Evolutionary conservation across 2,797 vertebrate genomes (phyloP).

Genomic region (Decapterus maruadsi): DNA sequence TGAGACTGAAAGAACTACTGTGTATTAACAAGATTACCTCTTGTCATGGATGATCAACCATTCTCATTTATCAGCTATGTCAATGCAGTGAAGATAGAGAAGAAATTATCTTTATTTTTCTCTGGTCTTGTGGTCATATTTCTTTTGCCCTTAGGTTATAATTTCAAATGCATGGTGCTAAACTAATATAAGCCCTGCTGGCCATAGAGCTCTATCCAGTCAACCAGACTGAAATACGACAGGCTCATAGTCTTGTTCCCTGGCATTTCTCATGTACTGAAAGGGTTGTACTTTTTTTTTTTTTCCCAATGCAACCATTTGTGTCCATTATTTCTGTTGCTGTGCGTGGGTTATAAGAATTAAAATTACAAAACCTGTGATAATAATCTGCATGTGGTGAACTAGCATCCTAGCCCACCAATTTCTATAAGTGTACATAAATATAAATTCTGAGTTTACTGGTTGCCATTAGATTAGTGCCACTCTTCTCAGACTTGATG

Average conservation of each 20-base stretch:
- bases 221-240: not conserved
- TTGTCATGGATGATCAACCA: not conserved
- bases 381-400: not conserved
- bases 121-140: not conserved
- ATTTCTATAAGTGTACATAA: not conserved
- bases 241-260: not conserved
- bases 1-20: not conserved
- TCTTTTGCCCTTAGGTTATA: not conserved
- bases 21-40: not conserved
- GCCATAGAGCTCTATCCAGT: not conserved
- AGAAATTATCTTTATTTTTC: not conserved
- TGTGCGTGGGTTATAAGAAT: not conserved
- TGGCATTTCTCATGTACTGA: not conserved
- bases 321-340: not conserved
- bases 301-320: not conserved
- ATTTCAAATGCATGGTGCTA: constrained; percentile 1
- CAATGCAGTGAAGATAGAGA: not conserved
- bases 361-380: not conserved
- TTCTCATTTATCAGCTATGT: not conserved
- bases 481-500: not conserved
- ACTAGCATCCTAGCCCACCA: not conserved
- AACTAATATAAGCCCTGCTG: not conserved
- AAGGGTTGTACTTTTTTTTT: not conserved
- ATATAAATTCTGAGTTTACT: not conserved
- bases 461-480: not conserved